A percentile compares a stretch with the other conserved stretches of the same genome.
Conservation (phyloP, 2,888 invertebrate species). For the Netelia virgata region DNA sequence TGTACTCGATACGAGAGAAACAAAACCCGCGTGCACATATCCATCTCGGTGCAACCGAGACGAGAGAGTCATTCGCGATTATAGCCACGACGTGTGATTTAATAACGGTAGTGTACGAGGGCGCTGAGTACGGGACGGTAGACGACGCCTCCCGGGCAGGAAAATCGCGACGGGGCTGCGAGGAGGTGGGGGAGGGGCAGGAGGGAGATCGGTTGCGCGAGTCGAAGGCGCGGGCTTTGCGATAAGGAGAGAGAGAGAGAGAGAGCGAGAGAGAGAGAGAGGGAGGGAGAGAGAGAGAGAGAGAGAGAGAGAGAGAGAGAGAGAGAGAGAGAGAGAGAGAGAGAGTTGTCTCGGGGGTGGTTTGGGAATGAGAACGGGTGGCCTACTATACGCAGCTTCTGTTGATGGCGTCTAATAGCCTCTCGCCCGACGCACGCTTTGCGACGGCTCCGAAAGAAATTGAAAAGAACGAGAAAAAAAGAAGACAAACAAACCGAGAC, state of each 20-base stretch:
- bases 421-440: no score
- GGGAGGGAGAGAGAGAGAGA: conserved; percentile 10
- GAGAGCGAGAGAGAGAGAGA: conserved; percentile 12
- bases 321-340: conserved; percentile 12
- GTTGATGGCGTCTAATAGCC: conserved; percentile 3
- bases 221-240: not conserved
- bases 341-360: conserved; percentile 14
- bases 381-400: conserved; percentile 11
- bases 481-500: no score
- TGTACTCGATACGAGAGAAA: no score
- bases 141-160: no score
- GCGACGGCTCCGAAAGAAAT: no score
- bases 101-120: conserved; percentile 24
- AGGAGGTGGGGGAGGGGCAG: no score
- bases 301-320: conserved; percentile 1
- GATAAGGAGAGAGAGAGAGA: not conserved
- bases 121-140: no score
- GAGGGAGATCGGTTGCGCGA: no score
- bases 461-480: no score
- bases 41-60: not conserved
- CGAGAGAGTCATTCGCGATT: conserved; percentile 3
- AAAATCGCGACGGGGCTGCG: no score
- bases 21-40: no score
- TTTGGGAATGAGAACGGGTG: conserved; percentile 1
- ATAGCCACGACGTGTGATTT: conserved; percentile 37